A percentile compares a stretch with the other conserved stretches of the same genome.
Conservation (phyloP, 2,113 vertebrate species). For the Fulmarus glacialis region DNA sequence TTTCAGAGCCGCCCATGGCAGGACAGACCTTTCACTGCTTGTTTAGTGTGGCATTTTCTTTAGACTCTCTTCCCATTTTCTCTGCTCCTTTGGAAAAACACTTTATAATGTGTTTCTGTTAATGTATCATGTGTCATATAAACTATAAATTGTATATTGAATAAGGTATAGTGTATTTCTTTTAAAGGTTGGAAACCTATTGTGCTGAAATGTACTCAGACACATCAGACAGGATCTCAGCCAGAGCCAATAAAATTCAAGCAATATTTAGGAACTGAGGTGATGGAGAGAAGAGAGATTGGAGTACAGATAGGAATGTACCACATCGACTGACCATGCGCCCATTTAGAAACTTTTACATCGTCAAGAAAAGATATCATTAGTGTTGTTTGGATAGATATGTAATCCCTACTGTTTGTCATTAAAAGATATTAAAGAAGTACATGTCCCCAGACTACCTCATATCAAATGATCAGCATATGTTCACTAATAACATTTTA, state of each 20-base stretch:
- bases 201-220: background rate
- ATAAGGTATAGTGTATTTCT: background rate
- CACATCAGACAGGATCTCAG: background rate
- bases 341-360: background rate
- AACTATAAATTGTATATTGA: background rate
- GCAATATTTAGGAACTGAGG: background rate
- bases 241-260: background rate
- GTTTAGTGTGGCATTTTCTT: background rate
- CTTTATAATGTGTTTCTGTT: background rate
- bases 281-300: background rate
- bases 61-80: background rate
- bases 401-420: background rate
- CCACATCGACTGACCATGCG: accelerated
- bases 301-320: background rate
- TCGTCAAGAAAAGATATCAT: background rate
- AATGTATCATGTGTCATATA: background rate
- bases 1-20: background rate
- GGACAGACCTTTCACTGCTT: background rate
- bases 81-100: background rate
- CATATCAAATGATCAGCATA: background rate
- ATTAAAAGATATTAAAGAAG: background rate
- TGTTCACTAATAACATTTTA: background rate
- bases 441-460: background rate
- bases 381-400: background rate
- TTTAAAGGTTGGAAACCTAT: background rate